These are phyloP conservation scores for Raja brachyura DNA, from an alignment of 2,113 vertebrate genomes.

Conservation along the genomic window DNA sequence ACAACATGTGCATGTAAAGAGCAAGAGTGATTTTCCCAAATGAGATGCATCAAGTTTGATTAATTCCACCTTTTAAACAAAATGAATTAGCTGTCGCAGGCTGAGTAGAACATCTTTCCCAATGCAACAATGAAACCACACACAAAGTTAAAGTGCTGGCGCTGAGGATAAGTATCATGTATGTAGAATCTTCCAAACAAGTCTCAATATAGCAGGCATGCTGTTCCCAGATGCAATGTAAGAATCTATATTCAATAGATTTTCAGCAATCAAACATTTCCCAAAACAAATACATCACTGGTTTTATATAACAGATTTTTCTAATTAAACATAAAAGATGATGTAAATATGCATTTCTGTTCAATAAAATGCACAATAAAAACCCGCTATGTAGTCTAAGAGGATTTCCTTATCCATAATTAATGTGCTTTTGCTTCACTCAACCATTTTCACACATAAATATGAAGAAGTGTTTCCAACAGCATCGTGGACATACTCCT, in stretches of 20 bases:
- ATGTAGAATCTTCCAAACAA: not conserved
- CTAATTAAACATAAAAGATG: not conserved
- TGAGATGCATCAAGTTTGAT: slow-evolving; percentile 3
- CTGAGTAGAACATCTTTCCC: not conserved
- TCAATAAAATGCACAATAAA: not conserved
- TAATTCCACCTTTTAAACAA: slow-evolving; percentile 1
- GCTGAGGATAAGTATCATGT: not conserved
- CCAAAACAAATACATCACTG: not conserved
- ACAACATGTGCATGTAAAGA: not conserved
- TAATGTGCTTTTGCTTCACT: not conserved
- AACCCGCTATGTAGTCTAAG: not conserved
- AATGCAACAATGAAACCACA: not conserved
- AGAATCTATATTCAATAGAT: not conserved
- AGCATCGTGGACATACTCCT: not conserved
- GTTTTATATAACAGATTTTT: not conserved
- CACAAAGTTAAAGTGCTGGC: not conserved
- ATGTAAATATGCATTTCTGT: not conserved
- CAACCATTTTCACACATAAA: not conserved
- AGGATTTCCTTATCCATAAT: not conserved
- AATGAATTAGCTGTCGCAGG: not conserved
- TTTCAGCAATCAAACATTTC: not conserved
- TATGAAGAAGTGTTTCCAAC: not conserved
- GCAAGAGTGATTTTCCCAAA: not conserved
- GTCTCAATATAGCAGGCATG: not conserved
- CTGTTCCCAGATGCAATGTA: not conserved